phyloP scores from a whole-genome alignment of 2,113 vertebrate genomes.

The Regulus satrapa region DNA sequence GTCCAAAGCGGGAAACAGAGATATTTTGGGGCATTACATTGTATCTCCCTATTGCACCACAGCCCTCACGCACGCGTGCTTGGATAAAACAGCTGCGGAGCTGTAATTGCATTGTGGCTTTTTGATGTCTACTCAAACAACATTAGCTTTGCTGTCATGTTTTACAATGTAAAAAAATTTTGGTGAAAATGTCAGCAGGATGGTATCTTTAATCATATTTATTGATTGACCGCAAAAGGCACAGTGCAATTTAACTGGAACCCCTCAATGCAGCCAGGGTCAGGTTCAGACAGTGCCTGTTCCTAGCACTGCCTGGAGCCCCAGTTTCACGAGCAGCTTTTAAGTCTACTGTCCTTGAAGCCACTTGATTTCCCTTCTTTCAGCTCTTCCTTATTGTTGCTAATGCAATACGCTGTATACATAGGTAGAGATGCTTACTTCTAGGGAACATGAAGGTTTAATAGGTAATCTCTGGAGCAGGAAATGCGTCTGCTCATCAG shows the following conservation, averaged over 20 bases:
- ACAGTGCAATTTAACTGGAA: background rate
- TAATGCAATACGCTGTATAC: background rate
- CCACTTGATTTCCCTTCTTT: background rate
- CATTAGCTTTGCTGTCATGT: conserved; percentile 32
- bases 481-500: background rate
- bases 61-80: background rate
- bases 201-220: conserved; percentile 36
- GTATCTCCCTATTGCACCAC: background rate
- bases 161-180: conserved; percentile 34
- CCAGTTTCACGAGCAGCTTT: background rate
- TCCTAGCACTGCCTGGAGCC: background rate
- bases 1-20: background rate
- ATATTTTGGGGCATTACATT: background rate
- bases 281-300: background rate
- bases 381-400: background rate
- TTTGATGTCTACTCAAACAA: conserved; percentile 43
- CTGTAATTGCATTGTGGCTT: conserved; percentile 47
- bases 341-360: background rate
- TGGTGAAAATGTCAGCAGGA: conserved; percentile 44
- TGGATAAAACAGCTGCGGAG: background rate
- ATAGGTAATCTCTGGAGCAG: background rate
- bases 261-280: background rate
- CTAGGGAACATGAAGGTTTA: background rate
- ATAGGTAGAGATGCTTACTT: background rate
- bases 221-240: conserved; percentile 24